These are phyloP conservation scores for Paraplagusia blochii DNA, from an alignment of 2,113 vertebrate species.

Conservation along the genomic window DNA sequence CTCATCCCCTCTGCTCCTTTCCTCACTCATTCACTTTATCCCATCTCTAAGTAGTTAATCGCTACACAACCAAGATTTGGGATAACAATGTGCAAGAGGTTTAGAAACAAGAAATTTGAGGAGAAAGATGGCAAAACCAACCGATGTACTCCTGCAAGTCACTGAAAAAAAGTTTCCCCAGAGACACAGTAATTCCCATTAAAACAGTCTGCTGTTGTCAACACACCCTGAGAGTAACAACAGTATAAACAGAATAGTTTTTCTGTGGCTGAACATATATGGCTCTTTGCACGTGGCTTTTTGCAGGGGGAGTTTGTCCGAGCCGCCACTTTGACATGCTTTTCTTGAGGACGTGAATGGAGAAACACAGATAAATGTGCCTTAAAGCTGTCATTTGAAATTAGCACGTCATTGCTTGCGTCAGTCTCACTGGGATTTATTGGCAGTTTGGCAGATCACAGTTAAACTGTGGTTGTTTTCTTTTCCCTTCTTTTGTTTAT, in stretches of 20 bases:
- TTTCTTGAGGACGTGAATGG: slow-evolving; percentile 18
- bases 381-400: slow-evolving; percentile 18
- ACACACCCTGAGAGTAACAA: slow-evolving; percentile 26
- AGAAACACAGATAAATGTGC: slow-evolving; percentile 27
- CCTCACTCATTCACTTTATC: slow-evolving; percentile 33
- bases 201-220: neutral
- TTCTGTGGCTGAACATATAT: slow-evolving; percentile 42
- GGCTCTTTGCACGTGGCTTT: slow-evolving; percentile 27
- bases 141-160: slow-evolving; percentile 16
- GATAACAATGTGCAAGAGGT: slow-evolving; percentile 18
- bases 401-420: slow-evolving; percentile 8
- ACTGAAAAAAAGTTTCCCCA: neutral
- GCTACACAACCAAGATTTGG: slow-evolving; percentile 12
- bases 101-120: neutral
- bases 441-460: slow-evolving; percentile 9
- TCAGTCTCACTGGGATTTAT: slow-evolving; percentile 19
- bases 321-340: slow-evolving; percentile 45
- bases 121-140: slow-evolving; percentile 1
- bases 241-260: slow-evolving; percentile 32
- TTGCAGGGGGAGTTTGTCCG: slow-evolving; percentile 21
- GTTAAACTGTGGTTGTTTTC: slow-evolving; percentile 7
- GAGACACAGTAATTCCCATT: slow-evolving; percentile 3
- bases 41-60: slow-evolving; percentile 5
- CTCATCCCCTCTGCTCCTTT: slow-evolving; percentile 35
- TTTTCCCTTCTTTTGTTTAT: slow-evolving; percentile 5